Conservation (phyloP, 1,140 invertebrate genomes). For the Platyura marginata region DNA sequence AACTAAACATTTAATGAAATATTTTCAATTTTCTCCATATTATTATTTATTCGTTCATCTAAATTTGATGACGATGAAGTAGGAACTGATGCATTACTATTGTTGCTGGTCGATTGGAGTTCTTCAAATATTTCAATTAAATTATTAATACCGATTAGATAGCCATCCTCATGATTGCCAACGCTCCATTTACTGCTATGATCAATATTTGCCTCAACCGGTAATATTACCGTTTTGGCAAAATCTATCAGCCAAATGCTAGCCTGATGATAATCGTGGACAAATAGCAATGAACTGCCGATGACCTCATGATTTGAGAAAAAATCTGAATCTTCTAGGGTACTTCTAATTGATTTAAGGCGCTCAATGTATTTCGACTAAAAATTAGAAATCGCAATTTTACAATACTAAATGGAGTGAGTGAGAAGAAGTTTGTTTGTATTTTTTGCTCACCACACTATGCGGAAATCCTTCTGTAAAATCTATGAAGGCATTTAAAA, state of each 20-base stretch:
- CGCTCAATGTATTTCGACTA: conserved; percentile 70
- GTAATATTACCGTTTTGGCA: conserved; percentile 80
- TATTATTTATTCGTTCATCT: neutral
- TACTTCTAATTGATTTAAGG: conserved; percentile 62
- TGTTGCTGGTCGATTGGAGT: conserved; percentile 13
- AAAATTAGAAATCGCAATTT: conserved; percentile 15
- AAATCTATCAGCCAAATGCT: conserved; percentile 98
- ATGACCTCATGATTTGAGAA: conserved; percentile 89
- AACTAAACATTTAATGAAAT: too few relatives aligned
- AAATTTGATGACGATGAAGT: neutral
- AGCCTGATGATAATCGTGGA: conserved; percentile 75
- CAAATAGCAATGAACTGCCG: conserved; percentile 87
- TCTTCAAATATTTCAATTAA: conserved; percentile 70
- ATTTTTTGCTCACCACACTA: conserved; percentile 42
- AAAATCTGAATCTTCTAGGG: conserved; percentile 68
- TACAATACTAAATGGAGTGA: neutral
- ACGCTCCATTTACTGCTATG: conserved; percentile 79
- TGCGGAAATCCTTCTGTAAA: conserved; percentile 67
- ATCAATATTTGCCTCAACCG: conserved; percentile 49
- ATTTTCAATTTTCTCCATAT: neutral
- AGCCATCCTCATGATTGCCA: conserved; percentile 98
- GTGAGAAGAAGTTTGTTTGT: neutral
- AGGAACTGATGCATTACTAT: neutral
- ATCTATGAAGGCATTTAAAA: conserved; percentile 59
- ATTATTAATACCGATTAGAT: conserved; percentile 86